Percentiles rank a stretch among this genome's conserved stretches.
Conservation (phyloP, 1,140 invertebrate species). For the Yoshiicerus persimilis region DNA sequence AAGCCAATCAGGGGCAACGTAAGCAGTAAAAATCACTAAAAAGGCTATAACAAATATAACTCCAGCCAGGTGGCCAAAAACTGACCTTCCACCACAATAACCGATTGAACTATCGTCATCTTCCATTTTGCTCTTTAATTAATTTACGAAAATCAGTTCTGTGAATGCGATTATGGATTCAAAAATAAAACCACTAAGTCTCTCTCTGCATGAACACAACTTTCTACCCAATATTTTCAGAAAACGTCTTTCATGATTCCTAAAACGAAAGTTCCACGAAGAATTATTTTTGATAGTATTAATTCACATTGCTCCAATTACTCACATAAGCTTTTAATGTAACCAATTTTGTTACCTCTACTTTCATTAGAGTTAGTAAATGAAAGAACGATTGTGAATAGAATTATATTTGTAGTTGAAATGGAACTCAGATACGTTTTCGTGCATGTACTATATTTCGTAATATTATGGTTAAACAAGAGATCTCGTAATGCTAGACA, state of each 20-base stretch:
- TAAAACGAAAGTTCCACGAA: too few species aligned
- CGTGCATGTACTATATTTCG: background rate
- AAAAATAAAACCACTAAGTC: too few species aligned
- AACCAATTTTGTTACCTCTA: too few species aligned
- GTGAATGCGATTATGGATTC: too few species aligned
- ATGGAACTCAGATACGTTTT: background rate
- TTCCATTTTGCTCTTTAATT: conserved; percentile 11
- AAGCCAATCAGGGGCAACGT: conserved; percentile 42
- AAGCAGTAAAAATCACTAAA: conserved; percentile 35
- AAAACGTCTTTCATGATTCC: too few species aligned
- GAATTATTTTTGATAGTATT: too few species aligned
- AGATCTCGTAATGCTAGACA: background rate
- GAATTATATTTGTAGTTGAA: background rate
- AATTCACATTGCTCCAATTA: too few species aligned
- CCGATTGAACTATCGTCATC: conserved; percentile 13
- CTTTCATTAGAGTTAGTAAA: too few species aligned
- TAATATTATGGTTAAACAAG: background rate
- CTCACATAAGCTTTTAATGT: too few species aligned
- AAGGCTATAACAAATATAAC: conserved; percentile 40
- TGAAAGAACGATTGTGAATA: background rate
- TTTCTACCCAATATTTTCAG: too few species aligned
- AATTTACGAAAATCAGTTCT: too few species aligned
- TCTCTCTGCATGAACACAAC: too few species aligned
- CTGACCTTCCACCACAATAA: conserved; percentile 35
- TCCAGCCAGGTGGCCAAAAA: conserved; percentile 25